Evolutionary conservation across 2,113 vertebrate genomes (phyloP).

Genomic region (Acanthochromis polyacanthus): DNA sequence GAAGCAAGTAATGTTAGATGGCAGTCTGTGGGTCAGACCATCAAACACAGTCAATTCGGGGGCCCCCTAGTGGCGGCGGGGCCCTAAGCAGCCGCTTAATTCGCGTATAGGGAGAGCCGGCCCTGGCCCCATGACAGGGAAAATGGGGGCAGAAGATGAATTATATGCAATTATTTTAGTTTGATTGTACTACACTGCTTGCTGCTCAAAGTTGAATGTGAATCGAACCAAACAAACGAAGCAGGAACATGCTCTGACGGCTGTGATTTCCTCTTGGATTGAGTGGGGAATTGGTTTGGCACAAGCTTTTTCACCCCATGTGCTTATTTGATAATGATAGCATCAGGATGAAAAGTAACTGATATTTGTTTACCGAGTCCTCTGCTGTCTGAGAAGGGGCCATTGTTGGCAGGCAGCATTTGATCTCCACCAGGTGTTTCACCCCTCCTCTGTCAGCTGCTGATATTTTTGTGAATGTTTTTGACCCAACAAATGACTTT

Average conservation of each 20-base stretch:
- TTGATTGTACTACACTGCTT: not conserved
- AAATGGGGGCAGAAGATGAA: not conserved
- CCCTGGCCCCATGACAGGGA: not conserved
- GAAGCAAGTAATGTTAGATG: too few species aligned
- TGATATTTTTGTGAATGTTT: slow-evolving; percentile 54
- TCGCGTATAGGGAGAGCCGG: too few species aligned
- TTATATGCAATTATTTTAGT: not conserved
- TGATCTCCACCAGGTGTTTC: slow-evolving; percentile 26
- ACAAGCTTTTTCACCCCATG: not conserved
- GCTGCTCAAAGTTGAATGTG: slow-evolving; percentile 10
- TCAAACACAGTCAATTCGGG: too few species aligned
- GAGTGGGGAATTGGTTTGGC: not conserved
- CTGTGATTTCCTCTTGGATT: not conserved
- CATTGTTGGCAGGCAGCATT: slow-evolving; percentile 14
- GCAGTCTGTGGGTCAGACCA: too few species aligned
- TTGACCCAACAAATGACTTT: slow-evolving; percentile 68
- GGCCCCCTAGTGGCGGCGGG: too few species aligned
- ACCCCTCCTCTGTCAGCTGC: slow-evolving; percentile 18
- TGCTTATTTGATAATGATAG: not conserved
- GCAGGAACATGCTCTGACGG: not conserved
- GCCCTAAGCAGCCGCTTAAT: too few species aligned
- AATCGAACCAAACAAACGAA: not conserved
- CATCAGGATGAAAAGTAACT: slow-evolving; percentile 15
- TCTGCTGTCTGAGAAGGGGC: slow-evolving; percentile 28
- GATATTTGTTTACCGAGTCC: slow-evolving; percentile 16